phyloP scores from a whole-genome alignment of 53 echinoderm and acorn worm species.

The Antedon mediterranea region DNA sequence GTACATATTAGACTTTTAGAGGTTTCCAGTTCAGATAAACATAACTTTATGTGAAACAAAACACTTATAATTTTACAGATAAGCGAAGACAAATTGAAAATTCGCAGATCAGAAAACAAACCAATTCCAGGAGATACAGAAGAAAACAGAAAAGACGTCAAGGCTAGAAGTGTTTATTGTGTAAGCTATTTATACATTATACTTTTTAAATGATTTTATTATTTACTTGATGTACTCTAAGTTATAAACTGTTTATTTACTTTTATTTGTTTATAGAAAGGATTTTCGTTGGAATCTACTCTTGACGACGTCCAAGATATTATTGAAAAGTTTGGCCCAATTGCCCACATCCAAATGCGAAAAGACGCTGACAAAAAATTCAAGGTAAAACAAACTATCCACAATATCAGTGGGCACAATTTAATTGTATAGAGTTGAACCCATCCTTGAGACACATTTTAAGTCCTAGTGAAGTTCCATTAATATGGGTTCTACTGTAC shows the following conservation, averaged over 20 bases:
- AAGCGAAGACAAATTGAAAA: conserved; percentile 71
- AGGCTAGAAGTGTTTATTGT: conserved; percentile 70
- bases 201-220: too few species aligned
- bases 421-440: too few species aligned
- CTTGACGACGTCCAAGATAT: conserved; percentile 56
- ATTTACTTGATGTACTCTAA: too few species aligned
- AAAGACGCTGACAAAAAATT: conserved; percentile 63
- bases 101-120: conserved; percentile 43
- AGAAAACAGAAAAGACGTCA: conserved; percentile 34
- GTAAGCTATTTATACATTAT: conserved; percentile 35
- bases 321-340: conserved; percentile 63
- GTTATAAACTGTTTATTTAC: too few species aligned
- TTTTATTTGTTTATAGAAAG: conserved; percentile 51
- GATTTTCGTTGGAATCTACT: conserved; percentile 48
- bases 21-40: neutral
- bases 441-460: too few species aligned
- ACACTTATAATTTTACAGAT: conserved; percentile 20
- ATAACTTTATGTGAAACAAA: neutral
- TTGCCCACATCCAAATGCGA: conserved; percentile 55
- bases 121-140: conserved; percentile 85
- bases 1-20: neutral
- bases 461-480: too few species aligned
- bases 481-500: too few species aligned
- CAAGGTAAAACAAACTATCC: conserved; percentile 31
- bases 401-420: too few species aligned